Evolutionary conservation across 2,888 invertebrate genomes (phyloP), one percentile per base, ranked within the genome.

Genomic region (Gortyna flavago): DNA sequence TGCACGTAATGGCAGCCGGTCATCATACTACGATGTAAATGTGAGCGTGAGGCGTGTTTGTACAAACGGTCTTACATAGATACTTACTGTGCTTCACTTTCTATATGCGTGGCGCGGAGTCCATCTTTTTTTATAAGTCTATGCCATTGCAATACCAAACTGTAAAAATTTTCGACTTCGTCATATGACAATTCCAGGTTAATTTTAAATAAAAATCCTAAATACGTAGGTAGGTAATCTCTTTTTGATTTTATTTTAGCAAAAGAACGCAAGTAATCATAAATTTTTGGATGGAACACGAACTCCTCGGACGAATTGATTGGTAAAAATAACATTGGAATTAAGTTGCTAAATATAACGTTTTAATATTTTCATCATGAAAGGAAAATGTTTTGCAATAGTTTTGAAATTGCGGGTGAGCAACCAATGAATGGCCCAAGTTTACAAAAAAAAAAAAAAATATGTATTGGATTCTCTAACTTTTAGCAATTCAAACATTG

Each of bases 401-500:
- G 8, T 48, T 48, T 68, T 48, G 7, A 41, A 35, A 25, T 8
- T 35, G 13, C 5, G 21, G 21, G 51, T 44, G 21, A 51, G 13
- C 41, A 9, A 59, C 25, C 32, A 13, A 57, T 59, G 2, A 57
- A 80, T 25, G 2, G 0, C 32, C 25, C 9, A 48, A 44, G 9
- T 29, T 64, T 21, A 18, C 1, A 29, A 75, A 66, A 38, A 59
- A 51, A 51, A n/a, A 32, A 51, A 59, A 59, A 3, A 13, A 67
- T n/a, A n/a, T n/a, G n/a, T n/a, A 38, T 68, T 68, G 41, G 8
- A 16, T n/a, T 72, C 35, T 18, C 8, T 67, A 32, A 75, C 32
- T 76, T 81, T 68, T 25, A 48, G 38, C 6, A 35, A 75, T 48
- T 57, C 13, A 62, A 67, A 79, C 44, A 41, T 29, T 62, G 29